A percentile compares a stretch with the other conserved stretches of the same genome.
Conservation (phyloP, 37 sponge, comb jelly and placozoan genomes). For the Bolinopsis microptera region DNA sequence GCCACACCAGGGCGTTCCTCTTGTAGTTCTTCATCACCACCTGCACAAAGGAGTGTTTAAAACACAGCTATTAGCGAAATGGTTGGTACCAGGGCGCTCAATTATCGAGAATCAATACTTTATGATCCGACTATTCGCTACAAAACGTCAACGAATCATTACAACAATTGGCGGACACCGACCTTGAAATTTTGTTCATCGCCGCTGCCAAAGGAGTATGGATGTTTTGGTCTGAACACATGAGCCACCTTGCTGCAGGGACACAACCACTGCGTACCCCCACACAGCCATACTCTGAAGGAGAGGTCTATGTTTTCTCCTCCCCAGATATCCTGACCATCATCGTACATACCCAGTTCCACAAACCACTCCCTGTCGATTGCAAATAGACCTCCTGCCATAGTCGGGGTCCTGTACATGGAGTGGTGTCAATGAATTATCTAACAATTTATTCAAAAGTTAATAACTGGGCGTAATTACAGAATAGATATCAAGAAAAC, state of each 20-base stretch:
- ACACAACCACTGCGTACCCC: conserved; percentile 19
- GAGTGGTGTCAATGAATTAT: background rate
- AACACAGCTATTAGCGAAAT: background rate
- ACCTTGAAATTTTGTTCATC: conserved; percentile 28
- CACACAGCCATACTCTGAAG: conserved; percentile 61
- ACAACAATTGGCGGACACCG: background rate
- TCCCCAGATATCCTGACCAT: conserved; percentile 19
- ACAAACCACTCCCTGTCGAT: background rate
- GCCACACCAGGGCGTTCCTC: conserved; percentile 49
- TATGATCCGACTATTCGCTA: background rate
- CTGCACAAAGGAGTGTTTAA: background rate
- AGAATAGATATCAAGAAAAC: no score
- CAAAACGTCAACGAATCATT: background rate
- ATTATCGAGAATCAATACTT: no score
- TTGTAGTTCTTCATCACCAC: conserved; percentile 50
- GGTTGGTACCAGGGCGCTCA: background rate
- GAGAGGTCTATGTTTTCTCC: conserved; percentile 20
- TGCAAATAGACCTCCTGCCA: conserved; percentile 34
- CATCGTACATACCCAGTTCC: conserved; percentile 9
- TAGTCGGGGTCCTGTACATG: background rate
- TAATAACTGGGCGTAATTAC: no score
- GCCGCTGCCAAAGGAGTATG: background rate
- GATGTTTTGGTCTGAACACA: conserved; percentile 48
- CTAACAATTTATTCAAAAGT: no score
- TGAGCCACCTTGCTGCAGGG: conserved; percentile 61